Conservation (phyloP, 2,888 invertebrate genomes). For the Nesidiocoris tenuis region DNA sequence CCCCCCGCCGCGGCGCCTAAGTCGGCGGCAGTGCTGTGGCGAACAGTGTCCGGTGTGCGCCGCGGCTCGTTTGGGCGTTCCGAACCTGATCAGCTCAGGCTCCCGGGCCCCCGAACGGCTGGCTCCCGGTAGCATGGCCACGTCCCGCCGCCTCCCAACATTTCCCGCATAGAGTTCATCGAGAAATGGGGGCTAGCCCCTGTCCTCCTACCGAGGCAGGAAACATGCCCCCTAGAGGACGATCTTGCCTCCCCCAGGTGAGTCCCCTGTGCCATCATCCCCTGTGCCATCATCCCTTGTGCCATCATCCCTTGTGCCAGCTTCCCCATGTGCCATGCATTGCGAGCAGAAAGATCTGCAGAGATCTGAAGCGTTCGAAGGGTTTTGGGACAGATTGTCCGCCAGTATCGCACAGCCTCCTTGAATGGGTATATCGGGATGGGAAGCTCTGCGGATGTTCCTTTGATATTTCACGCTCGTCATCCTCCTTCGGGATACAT, state of each 20-base stretch:
- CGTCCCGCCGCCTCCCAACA: conserved; percentile 65
- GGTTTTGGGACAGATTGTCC: no score
- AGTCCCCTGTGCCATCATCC: background rate
- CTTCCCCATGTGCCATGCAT: no score
- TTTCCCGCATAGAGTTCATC: conserved; percentile 96
- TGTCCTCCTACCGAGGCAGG: conserved; percentile 95
- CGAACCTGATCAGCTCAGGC: conserved; percentile 53
- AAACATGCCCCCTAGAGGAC: conserved; percentile 78
- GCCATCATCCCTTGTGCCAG: no score
- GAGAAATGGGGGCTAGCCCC: conserved; percentile 98
- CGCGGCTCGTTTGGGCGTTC: conserved; percentile 54
- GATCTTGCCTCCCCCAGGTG: conserved; percentile 46
- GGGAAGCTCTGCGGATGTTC: no score
- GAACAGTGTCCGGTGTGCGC: conserved; percentile 51
- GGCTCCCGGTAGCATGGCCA: conserved; percentile 54
- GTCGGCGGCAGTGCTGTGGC: conserved; percentile 46
- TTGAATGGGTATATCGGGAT: no score
- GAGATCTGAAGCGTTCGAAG: no score
- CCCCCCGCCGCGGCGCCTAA: background rate
- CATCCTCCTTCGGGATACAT: no score
- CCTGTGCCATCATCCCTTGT: no score
- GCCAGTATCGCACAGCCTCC: no score
- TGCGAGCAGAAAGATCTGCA: no score
- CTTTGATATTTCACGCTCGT: no score
- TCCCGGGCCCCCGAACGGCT: conserved; percentile 54